Percentiles rank a stretch among this genome's conserved stretches.
These are phyloP conservation scores for Drosophila stalkeri DNA, from an alignment of 2,888 invertebrate species.

Conservation along the genomic window DNA sequence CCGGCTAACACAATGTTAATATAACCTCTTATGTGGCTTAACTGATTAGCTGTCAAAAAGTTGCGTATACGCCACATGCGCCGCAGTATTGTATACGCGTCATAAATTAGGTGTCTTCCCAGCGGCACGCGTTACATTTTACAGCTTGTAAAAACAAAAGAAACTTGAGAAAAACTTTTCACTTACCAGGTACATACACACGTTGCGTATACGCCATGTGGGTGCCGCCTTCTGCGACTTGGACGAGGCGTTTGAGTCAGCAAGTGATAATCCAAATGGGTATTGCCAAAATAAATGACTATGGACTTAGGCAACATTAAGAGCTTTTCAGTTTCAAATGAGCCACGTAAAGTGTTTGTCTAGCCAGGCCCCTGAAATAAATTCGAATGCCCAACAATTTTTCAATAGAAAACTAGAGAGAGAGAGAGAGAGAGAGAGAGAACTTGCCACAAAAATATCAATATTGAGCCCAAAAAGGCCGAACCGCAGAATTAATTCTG, in stretches of 20 bases:
- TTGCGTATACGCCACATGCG: constrained; percentile 56
- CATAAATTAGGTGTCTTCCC: constrained; percentile 45
- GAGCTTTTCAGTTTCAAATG: constrained; percentile 48
- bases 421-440: background rate
- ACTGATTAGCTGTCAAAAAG: constrained; percentile 13
- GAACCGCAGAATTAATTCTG: constrained; percentile 49
- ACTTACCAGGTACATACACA: constrained; percentile 18
- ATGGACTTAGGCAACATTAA: constrained; percentile 31
- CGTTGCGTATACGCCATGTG: constrained; percentile 20
- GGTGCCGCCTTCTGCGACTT: background rate
- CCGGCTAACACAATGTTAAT: constrained; percentile 24
- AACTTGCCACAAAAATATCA: constrained; percentile 21
- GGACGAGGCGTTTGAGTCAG: background rate
- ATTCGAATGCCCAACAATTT: constrained; percentile 47
- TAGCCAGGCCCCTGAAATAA: constrained; percentile 41
- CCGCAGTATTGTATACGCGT: constrained; percentile 23
- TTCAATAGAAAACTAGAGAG: constrained; percentile 36
- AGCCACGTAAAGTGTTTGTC: constrained; percentile 57
- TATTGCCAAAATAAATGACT: constrained; percentile 44
- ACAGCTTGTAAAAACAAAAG: constrained; percentile 25
- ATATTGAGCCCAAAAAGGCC: constrained; percentile 24
- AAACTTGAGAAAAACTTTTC: constrained; percentile 30
- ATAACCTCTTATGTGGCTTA: constrained; percentile 17
- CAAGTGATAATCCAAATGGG: constrained; percentile 35
- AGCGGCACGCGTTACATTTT: constrained; percentile 38